These are phyloP conservation scores for Labrus mixtus DNA, from an alignment of 2,113 vertebrate species.

Conservation along the genomic window DNA sequence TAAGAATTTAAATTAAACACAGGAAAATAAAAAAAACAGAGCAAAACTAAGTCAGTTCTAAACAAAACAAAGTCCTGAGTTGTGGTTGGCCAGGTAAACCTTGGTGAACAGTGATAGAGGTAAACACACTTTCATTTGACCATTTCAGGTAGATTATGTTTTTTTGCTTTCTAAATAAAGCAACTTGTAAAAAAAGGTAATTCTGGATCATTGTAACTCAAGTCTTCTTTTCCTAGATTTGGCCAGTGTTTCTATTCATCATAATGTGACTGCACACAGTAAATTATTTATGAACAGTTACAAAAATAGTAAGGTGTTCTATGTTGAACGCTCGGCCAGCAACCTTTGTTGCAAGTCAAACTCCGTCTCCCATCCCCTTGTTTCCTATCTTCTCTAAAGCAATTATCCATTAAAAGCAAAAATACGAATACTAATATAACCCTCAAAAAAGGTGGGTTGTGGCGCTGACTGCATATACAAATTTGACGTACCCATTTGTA, in stretches of 20 bases:
- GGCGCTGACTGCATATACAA: too few relatives aligned
- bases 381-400: too few relatives aligned
- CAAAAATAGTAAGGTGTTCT: neutral
- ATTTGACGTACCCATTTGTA: too few relatives aligned
- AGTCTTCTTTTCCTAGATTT: neutral
- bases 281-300: neutral
- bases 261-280: neutral
- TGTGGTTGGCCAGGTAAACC: conserved; percentile 20
- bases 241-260: neutral
- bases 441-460: too few relatives aligned
- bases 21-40: conserved; percentile 16
- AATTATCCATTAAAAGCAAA: too few relatives aligned
- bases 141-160: neutral
- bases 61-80: conserved; percentile 49
- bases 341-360: too few relatives aligned
- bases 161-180: neutral
- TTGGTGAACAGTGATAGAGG: conserved; percentile 16
- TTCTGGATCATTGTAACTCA: neutral
- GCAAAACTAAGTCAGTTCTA: neutral
- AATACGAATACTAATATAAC: too few relatives aligned
- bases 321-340: too few relatives aligned
- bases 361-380: too few relatives aligned
- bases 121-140: neutral
- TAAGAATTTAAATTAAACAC: neutral
- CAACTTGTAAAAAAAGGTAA: neutral